Evolutionary conservation across 2,797 vertebrate genomes (phyloP).

Genomic region (Peromyscus aztecus): DNA sequence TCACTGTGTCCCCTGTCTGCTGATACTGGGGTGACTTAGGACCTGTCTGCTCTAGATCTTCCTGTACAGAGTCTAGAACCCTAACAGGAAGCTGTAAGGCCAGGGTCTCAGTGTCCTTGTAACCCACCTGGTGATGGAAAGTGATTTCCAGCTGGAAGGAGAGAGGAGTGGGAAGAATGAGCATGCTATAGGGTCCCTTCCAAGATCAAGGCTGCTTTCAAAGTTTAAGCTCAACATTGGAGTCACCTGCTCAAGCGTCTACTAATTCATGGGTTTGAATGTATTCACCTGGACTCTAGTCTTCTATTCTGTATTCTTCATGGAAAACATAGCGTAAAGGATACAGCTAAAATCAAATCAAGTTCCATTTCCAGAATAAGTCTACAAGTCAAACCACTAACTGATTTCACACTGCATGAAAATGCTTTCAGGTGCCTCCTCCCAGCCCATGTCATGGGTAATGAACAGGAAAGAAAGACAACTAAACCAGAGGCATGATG

Average conservation of each 20-base stretch:
- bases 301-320: conserved; percentile 3
- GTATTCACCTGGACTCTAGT: neutral
- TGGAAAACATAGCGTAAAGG: neutral
- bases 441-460: neutral
- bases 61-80: neutral
- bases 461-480: neutral
- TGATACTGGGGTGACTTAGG: neutral
- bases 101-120: neutral
- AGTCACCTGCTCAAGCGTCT: neutral
- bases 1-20: neutral
- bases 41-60: neutral
- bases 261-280: neutral
- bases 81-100: no score
- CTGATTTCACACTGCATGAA: neutral
- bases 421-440: neutral
- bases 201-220: neutral
- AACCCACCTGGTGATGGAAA: no score
- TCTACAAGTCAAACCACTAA: conserved; percentile 21
- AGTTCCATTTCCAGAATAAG: neutral
- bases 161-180: neutral
- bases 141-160: neutral
- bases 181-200: neutral
- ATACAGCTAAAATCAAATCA: neutral
- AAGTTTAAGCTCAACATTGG: neutral
- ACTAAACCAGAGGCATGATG: neutral